Percentiles rank a stretch among this genome's conserved stretches.
Conservation (phyloP, 2,888 invertebrate genomes). For the Hirtodrosophila duncani region DNA sequence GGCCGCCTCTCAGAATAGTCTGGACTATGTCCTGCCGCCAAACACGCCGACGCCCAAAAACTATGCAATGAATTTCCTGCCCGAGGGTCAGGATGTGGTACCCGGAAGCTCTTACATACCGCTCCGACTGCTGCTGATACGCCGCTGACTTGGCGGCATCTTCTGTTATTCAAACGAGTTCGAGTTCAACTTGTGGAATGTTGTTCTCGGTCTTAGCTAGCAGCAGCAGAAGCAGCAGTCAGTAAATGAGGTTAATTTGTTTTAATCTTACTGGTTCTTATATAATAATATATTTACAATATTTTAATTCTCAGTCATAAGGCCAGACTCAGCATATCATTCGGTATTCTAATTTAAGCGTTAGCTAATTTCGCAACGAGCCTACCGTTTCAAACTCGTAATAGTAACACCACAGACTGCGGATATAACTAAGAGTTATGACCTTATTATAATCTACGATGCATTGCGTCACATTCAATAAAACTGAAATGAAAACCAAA, state of each 20-base stretch:
- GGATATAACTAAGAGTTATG: conserved; percentile 39
- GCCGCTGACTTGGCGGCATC: conserved; percentile 45
- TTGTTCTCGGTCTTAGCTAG: conserved; percentile 21
- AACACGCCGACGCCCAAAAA: conserved; percentile 67
- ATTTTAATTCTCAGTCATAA: conserved; percentile 45
- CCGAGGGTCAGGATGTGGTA: conserved; percentile 69
- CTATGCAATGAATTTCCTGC: conserved; percentile 70
- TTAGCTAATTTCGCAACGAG: conserved; percentile 37
- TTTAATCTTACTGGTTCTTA: conserved; percentile 57
- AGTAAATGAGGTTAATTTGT: conserved; percentile 59
- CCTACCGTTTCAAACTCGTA: conserved; percentile 11
- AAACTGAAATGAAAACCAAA: conserved; percentile 27
- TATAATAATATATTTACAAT: conserved; percentile 47
- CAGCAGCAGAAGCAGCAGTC: conserved; percentile 33
- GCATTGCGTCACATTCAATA: conserved; percentile 18
- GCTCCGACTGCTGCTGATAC: conserved; percentile 42
- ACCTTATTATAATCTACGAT: conserved; percentile 20
- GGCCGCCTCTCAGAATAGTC: conserved; percentile 21
- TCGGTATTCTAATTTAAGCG: conserved; percentile 50
- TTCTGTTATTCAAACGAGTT: conserved; percentile 61
- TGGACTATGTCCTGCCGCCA: conserved; percentile 45
- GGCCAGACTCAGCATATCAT: conserved; percentile 17
- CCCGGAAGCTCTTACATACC: conserved; percentile 76
- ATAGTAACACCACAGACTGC: conserved; percentile 9
- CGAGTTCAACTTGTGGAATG: conserved; percentile 48